Evolutionary conservation across 2,888 invertebrate species (phyloP).

Genomic region (Callyntrura guangdongensis): DNA sequence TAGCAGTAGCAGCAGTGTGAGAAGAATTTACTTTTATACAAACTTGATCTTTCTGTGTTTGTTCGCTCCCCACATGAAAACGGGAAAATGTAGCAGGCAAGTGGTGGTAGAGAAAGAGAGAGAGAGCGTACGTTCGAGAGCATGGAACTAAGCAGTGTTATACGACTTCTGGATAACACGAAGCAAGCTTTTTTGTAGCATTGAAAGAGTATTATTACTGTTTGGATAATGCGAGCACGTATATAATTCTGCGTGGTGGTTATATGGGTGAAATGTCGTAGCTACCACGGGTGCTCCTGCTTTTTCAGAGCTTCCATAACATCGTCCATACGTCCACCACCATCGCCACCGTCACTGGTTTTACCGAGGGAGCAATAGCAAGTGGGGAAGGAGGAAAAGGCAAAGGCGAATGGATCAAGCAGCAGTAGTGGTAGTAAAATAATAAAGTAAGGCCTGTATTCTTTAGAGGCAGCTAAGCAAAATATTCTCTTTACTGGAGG

Average conservation of each 20-base stretch:
- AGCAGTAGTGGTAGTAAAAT: slow-evolving; percentile 9
- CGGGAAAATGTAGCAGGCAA: not conserved
- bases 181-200: slow-evolving; percentile 4
- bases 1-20: not conserved
- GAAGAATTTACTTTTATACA: slow-evolving; percentile 15
- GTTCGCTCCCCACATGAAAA: slow-evolving; percentile 45
- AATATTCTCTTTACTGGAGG: not conserved
- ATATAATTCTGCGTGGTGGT: not conserved
- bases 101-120: not conserved
- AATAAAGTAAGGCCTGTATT: not conserved
- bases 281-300: not conserved
- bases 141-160: not conserved
- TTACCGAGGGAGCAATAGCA: not conserved
- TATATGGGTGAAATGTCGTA: not conserved
- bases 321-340: not conserved
- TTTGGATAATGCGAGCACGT: slow-evolving; percentile 16
- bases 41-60: slow-evolving; percentile 58
- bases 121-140: not conserved
- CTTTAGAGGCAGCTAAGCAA: not conserved
- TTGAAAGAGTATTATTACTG: slow-evolving; percentile 23
- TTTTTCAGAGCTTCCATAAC: slow-evolving; percentile 10
- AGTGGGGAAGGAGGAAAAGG: slow-evolving; percentile 3
- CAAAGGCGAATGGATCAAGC: slow-evolving; percentile 40
- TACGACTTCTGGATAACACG: not conserved
- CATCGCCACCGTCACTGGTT: not conserved